Evolutionary conservation across 2,797 vertebrate species (phyloP), one percentile per base, ranked within the genome.

Genomic region (Helicolenus hilgendorfi): DNA sequence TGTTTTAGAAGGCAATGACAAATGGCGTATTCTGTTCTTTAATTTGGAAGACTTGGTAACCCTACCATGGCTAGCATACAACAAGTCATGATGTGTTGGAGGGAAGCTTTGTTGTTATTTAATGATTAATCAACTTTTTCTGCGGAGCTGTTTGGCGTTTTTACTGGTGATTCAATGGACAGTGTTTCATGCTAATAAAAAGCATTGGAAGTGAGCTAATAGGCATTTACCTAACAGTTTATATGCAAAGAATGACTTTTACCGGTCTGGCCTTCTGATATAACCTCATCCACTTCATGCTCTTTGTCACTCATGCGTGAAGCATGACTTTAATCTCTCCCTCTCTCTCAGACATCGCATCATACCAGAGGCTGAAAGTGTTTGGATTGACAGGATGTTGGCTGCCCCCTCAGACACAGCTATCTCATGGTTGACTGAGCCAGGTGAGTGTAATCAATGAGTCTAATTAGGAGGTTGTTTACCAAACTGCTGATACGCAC

Each of bases 381-480:
- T 41, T 45, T 24, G 60, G 55, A 81, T 24, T 82, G 89, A 88
- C 81, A 84, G 27, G 64, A 62, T 75, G 77, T 67, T 74, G 75
- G 74, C 79, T 60, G 72, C 67, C 60, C 68, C 29, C 72, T 69
- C 75, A 77, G 64, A 89, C 77, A 76, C 79, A 36, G 72, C 84
- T 82, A 92, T 91, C 83, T 87, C 65, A 65, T 1, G 71, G 73
- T 38, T 83, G 79, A 72, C 73, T 82, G 72, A 88, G 83, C 83
- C 86, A 84, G 90, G 89, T 93, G 89, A 90, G 70, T 87, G 74
- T 91, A 91, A 96, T 92, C 93, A 94, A 93, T 93, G 90, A 74
- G 78, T 89, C 75, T 91, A 94, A 95, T 96, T 93, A 94, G 79
- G 68, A 90, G 63, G 72, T 93, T 96, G 91, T 94, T 95, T 95